A percentile compares a stretch with the other conserved stretches of the same genome.
Evolutionary conservation across 2,797 vertebrate species (phyloP).

Genomic region (Gambusia yucatana): DNA sequence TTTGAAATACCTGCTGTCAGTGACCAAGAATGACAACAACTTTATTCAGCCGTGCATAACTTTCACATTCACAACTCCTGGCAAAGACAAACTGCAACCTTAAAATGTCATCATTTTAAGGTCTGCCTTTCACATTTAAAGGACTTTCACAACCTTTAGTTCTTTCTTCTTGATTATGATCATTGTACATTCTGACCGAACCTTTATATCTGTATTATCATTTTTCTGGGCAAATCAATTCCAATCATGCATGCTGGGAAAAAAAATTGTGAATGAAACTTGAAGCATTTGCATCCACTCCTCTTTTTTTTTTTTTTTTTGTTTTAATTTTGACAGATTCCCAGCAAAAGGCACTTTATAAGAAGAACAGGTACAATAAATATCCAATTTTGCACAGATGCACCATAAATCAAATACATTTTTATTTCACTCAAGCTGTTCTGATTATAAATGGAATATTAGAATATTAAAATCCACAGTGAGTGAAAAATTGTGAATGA

Average conservation of each 20-base stretch:
- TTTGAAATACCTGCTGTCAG: neutral
- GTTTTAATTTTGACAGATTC: neutral
- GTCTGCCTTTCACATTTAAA: conserved; percentile 33
- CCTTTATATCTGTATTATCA: conserved; percentile 8
- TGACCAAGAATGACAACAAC: neutral
- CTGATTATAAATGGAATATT: neutral
- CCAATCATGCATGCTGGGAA: conserved; percentile 15
- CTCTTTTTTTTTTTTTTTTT: neutral
- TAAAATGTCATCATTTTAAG: conserved; percentile 23
- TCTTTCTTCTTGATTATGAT: conserved; percentile 27
- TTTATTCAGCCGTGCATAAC: neutral
- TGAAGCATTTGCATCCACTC: neutral
- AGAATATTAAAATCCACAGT: neutral
- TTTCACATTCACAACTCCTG: conserved; percentile 7
- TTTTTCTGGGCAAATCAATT: neutral
- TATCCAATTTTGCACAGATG: neutral
- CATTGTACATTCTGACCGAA: conserved; percentile 25
- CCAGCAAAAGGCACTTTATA: neutral
- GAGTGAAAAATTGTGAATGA: neutral
- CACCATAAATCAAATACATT: neutral
- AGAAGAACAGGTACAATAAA: neutral
- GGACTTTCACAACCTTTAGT: conserved; percentile 11
- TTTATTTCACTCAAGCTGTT: neutral
- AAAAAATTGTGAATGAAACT: neutral
- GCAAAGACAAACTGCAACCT: conserved; percentile 7